A percentile compares a stretch with the other conserved stretches of the same genome.
Conservation (phyloP, 1,140 invertebrate species). For the Rhynchophorus ferrugineus region DNA sequence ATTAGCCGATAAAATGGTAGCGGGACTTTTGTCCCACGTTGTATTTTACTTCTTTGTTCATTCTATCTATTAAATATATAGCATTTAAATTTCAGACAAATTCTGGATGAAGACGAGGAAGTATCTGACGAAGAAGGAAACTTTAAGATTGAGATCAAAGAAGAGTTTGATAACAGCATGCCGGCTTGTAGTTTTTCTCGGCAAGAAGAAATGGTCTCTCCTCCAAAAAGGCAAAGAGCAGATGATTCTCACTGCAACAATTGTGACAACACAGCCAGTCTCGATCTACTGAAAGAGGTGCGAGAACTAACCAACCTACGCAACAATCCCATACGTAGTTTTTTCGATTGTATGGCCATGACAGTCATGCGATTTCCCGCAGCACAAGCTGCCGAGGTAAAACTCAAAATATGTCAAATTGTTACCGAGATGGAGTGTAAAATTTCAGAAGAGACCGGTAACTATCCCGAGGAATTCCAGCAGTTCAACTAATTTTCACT, state of each 20-base stretch:
- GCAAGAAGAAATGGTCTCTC: not conserved
- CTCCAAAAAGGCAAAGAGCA: constrained; percentile 1
- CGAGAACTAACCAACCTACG: constrained; percentile 7
- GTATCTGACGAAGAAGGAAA: constrained; percentile 4
- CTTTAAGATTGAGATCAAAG: constrained; percentile 14
- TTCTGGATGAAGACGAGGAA: not conserved
- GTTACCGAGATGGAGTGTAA: constrained; percentile 23
- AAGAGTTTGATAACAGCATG: constrained; percentile 10
- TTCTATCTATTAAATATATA: not conserved
- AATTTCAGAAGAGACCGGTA: constrained; percentile 13
- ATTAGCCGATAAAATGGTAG: no score
- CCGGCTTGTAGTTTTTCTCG: not conserved
- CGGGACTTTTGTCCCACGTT: no score
- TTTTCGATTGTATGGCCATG: constrained; percentile 27
- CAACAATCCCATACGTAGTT: constrained; percentile 17
- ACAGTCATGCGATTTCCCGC: constrained; percentile 24
- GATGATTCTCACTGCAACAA: constrained; percentile 8
- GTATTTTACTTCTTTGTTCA: not conserved
- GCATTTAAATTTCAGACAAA: not conserved
- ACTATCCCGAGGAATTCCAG: constrained; percentile 11
- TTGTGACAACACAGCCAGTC: constrained; percentile 10
- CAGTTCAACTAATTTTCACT: constrained; percentile 12
- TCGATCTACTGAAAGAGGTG: constrained; percentile 16
- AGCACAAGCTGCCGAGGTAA: constrained; percentile 17
- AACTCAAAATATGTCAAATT: constrained; percentile 22